These are phyloP conservation scores for Anodontia alba DNA, from an alignment of 2,888 invertebrate species.

Conservation along the genomic window DNA sequence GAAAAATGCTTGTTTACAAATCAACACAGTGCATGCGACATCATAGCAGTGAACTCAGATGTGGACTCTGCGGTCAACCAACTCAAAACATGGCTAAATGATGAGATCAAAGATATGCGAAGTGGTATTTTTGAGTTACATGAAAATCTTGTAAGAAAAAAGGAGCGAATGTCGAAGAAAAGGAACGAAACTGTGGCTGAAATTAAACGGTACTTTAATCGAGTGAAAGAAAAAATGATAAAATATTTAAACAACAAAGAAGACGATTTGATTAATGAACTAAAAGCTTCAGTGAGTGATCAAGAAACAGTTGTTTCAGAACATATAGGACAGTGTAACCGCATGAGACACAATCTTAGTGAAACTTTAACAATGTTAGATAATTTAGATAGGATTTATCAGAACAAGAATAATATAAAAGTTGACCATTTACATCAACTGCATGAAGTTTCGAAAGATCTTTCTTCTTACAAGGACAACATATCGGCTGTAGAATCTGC, in stretches of 20 bases:
- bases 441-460: neutral
- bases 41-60: slow-evolving; percentile 28
- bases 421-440: neutral
- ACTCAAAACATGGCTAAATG: slow-evolving; percentile 21
- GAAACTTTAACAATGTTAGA: slow-evolving; percentile 31
- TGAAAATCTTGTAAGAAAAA: slow-evolving; percentile 28
- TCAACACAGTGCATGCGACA: slow-evolving; percentile 33
- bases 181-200: slow-evolving; percentile 44
- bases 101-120: slow-evolving; percentile 31
- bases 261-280: slow-evolving; percentile 23
- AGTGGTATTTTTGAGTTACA: slow-evolving; percentile 34
- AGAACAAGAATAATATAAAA: neutral
- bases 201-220: slow-evolving; percentile 44
- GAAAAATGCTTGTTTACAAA: slow-evolving; percentile 32
- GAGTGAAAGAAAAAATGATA: slow-evolving; percentile 36
- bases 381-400: slow-evolving; percentile 20
- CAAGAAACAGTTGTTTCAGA: slow-evolving; percentile 36
- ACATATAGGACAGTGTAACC: slow-evolving; percentile 34
- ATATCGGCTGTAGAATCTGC: slow-evolving; percentile 22
- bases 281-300: slow-evolving; percentile 42
- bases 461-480: neutral
- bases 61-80: slow-evolving; percentile 11
- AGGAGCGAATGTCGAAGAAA: slow-evolving; percentile 49
- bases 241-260: slow-evolving; percentile 44
- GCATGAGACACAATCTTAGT: neutral